A percentile compares a stretch with the other conserved stretches of the same genome.
These are phyloP conservation scores for Prionailurus viverrinus DNA, from an alignment of 2,113 vertebrate genomes.

Conservation along the genomic window DNA sequence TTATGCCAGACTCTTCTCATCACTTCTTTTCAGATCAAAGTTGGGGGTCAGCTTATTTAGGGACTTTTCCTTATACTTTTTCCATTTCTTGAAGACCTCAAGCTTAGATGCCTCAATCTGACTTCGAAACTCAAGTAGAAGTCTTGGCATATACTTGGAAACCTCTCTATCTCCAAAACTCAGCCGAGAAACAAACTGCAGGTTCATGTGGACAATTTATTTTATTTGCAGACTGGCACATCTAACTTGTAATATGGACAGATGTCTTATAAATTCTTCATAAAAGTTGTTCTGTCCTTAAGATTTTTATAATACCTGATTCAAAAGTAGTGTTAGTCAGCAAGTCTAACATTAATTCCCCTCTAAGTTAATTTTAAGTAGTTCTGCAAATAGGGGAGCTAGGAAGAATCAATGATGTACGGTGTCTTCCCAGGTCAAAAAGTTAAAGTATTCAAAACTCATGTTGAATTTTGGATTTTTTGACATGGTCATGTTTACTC, in stretches of 20 bases:
- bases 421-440: neutral
- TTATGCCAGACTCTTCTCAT: neutral
- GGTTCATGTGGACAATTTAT: neutral
- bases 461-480: neutral
- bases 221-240: neutral
- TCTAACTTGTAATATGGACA: neutral
- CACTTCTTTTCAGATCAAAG: neutral
- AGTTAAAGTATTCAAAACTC: neutral
- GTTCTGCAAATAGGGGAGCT: neutral
- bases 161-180: neutral
- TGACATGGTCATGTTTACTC: neutral
- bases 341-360: neutral
- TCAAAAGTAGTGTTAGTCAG: neutral
- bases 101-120: neutral
- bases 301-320: neutral
- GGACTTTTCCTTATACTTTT: neutral
- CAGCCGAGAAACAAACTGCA: neutral
- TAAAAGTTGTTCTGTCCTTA: neutral
- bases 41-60: neutral
- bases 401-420: neutral
- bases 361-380: constrained; percentile 2
- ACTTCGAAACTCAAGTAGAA: neutral
- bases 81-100: neutral
- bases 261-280: neutral
- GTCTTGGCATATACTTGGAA: neutral